Conservation (phyloP, 2,797 vertebrate species). For the Corythornis leucogaster region DNA sequence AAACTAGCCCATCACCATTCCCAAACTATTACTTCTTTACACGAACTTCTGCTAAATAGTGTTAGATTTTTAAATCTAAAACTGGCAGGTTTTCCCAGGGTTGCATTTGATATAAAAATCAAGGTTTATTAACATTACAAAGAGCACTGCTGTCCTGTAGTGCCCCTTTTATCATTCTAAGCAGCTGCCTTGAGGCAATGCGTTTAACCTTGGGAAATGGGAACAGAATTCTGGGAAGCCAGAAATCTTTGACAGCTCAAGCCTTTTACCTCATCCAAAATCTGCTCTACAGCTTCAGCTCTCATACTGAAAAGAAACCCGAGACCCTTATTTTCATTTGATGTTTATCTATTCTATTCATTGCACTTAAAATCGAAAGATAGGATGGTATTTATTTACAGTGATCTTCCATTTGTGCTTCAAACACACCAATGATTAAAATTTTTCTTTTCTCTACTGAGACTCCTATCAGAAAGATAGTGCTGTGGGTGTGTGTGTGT, state of each 20-base stretch:
- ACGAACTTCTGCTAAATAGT: constrained; percentile 74
- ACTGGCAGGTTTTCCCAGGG: constrained; percentile 79
- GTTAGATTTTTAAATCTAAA: constrained; percentile 72
- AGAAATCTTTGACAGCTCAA: constrained; percentile 73
- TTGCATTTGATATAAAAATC: constrained; percentile 81
- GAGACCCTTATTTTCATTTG: constrained; percentile 67
- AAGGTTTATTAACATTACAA: constrained; percentile 86
- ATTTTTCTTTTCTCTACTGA: constrained; percentile 18
- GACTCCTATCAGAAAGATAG: constrained; percentile 38
- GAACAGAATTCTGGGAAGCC: constrained; percentile 77
- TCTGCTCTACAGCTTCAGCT: constrained; percentile 60
- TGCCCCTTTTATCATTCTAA: constrained; percentile 83
- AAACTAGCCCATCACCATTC: constrained; percentile 65
- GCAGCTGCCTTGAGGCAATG: constrained; percentile 80
- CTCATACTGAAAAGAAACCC: not conserved
- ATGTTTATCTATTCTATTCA: constrained; percentile 74
- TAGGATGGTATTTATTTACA: constrained; percentile 46
- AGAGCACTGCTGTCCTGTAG: constrained; percentile 79
- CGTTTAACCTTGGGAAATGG: constrained; percentile 85
- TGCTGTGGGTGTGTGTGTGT: fast-evolving
- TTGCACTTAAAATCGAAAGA: constrained; percentile 41
- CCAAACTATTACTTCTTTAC: constrained; percentile 71
- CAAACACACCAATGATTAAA: not conserved
- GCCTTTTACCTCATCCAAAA: constrained; percentile 72
- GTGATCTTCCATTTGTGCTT: constrained; percentile 52